Base-by-base conservation (phyloP, 2,888 invertebrate genomes). In the Pollenia labialis region DNA sequence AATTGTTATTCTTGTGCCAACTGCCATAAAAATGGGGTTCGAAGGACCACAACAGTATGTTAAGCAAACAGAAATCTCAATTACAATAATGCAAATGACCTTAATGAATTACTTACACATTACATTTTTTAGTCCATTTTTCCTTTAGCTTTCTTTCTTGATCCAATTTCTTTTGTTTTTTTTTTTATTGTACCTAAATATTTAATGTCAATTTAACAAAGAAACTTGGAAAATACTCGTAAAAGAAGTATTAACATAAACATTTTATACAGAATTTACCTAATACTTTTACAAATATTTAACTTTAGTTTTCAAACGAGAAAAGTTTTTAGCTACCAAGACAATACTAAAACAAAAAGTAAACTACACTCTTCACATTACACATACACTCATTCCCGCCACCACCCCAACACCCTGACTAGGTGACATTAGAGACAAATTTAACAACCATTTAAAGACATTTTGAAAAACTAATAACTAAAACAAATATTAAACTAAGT, bases 401-500 rank as follows among this genome's bases (percentile, higher is more conserved):
- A 23, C 7, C n/a, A 16, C 50, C 52, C 23, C 18, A 80, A 16
- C 40, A 54, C 69, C 7, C n/a, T 12, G 32, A 32, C 32, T 32
- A 32, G 32, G 4, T 16, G 58, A 52, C 75, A 82, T 81, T 74
- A 74, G 23, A 75, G 66, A 85, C 76, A 81, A 85, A 81, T 81
- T 81, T 72, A 77, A 52, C 76, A 76, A 85, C 56, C 71, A 81
- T 81, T 72, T 72, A 81, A 77, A 81, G 76, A 85, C 71, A 76
- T 76, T 81, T 85, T 68, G 46, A 60, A 68, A 85, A 82, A 82
- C 71, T 74, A 82, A 85, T 79, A 85, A 77, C 77, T 82, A 81
- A 77, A 85, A 85, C 77, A 79, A 85, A 79, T 74, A 85, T 62
- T 74, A 68, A 85, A 79, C 77, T 46, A 74, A 82, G 77, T 69